A percentile compares a stretch with the other conserved stretches of the same genome.
phyloP scores from a whole-genome alignment of 2,113 vertebrate genomes.

The Malaclemys terrapin region DNA sequence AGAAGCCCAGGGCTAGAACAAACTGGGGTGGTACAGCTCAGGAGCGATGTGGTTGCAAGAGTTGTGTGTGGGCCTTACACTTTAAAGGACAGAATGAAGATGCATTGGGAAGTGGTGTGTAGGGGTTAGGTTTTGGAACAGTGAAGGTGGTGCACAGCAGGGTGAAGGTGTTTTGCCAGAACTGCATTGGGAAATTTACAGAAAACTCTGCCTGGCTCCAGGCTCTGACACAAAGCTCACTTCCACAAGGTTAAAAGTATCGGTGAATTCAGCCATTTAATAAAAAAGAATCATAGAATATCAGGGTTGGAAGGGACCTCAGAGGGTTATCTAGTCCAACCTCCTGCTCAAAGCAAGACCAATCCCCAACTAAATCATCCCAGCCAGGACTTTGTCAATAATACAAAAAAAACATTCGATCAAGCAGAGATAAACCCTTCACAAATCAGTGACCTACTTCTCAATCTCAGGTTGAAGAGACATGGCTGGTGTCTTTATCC shows the following conservation, averaged over 20 bases:
- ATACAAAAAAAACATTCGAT: background rate
- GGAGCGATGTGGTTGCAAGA: background rate
- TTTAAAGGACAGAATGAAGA: background rate
- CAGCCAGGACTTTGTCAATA: background rate
- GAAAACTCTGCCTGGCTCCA: background rate
- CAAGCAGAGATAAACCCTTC: background rate
- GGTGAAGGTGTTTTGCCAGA: background rate
- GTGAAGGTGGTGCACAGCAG: background rate
- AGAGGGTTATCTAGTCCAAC: too few species aligned
- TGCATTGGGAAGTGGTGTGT: background rate
- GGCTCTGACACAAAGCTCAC: background rate
- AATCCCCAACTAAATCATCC: too few species aligned
- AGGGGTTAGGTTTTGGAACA: background rate
- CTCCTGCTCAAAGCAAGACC: too few species aligned
- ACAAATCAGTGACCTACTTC: background rate
- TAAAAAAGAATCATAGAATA: background rate
- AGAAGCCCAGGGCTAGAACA: background rate
- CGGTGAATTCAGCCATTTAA: background rate
- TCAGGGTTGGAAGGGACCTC: too few species aligned
- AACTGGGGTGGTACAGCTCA: background rate
- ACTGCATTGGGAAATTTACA: background rate
- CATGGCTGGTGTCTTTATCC: background rate
- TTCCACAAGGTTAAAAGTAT: background rate
- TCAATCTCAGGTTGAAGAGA: background rate
- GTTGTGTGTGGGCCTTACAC: background rate